These are phyloP conservation scores for Rhagoletis zephyria DNA, from an alignment of 1,140 invertebrate species.

Conservation along the genomic window DNA sequence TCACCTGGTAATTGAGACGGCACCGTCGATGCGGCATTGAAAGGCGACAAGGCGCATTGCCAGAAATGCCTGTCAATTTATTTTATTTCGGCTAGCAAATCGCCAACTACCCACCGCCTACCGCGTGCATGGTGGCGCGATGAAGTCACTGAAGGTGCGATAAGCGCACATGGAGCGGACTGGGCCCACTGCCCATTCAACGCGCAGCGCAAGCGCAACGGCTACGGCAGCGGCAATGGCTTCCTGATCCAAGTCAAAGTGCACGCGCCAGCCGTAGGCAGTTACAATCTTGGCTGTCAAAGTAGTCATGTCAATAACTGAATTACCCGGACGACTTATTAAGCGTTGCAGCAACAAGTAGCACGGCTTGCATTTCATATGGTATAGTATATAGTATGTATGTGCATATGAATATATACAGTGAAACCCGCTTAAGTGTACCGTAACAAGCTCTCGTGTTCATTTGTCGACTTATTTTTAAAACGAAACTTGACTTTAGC, in stretches of 20 bases:
- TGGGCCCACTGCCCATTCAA: too few relatives aligned
- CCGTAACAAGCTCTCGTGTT: too few relatives aligned
- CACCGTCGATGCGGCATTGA: not conserved
- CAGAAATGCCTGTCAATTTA: slow-evolving; percentile 17
- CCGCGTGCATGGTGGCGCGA: not conserved
- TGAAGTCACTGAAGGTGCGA: slow-evolving; percentile 17
- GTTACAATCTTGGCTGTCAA: not conserved
- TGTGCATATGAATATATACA: not conserved
- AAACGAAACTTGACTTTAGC: too few relatives aligned
- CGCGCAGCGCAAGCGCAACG: too few relatives aligned
- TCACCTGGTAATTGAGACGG: slow-evolving; percentile 30
- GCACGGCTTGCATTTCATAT: not conserved
- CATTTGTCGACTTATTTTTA: too few relatives aligned
- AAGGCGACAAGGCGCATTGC: not conserved
- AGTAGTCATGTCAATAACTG: not conserved
- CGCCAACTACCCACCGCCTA: not conserved
- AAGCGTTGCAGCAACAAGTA: not conserved
- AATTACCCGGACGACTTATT: not conserved
- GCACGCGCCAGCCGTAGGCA: slow-evolving; percentile 14
- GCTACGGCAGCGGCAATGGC: too few relatives aligned
- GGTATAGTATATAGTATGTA: not conserved
- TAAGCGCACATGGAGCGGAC: not conserved
- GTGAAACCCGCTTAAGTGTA: too few relatives aligned
- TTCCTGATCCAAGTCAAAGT: slow-evolving; percentile 33
- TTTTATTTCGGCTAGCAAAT: not conserved